Base-by-base conservation (phyloP, 2,888 invertebrate species). In the Chaitophorus viminalis region DNA sequence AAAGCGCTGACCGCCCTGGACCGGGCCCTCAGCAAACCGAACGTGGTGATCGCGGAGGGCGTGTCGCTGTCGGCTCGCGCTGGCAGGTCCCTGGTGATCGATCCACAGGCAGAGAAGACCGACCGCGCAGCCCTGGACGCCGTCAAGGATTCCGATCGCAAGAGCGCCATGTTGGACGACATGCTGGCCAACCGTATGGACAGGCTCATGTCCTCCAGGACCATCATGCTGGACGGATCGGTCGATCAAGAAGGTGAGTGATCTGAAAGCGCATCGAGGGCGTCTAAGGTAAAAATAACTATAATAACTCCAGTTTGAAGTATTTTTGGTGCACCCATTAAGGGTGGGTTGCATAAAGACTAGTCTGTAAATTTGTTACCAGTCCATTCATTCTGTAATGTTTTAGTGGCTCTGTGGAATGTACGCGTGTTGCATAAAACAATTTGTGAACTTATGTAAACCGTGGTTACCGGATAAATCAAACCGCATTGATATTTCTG, bases 91-190 rank as follows among this genome's bases (percentile, higher is more conserved):
- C 33, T 85, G 39, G 11, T 29, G 14, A 29, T 82, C 88, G 72
- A 89, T 79, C 75, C 54, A 86, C 74, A 60, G 68, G n/a, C 89
- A 46, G 70, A 89, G 29, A 25, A 88, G 87, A 39, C 87, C 60
- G 39, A 89, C 68, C 79, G 89, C 70, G 85, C 89, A 83, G 77
- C 89, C 81, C 46, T 82, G 65, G 52, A 90, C 81, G 72, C 87
- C 1, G 36, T 60, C n/a, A 18, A 60, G 39, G 87, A 81, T 46
- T 18, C 79, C 25, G 79, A 81, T 60, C 14, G 8, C 4, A 84
- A 88, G 78, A 54, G 74, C 70, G 74, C 74, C 5, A 31, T 83
- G 78, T 29, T 88, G 36, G 79, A 88, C 77, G 83, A 88, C 29
- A 88, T 88, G 83, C 68, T 88, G 0, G 54, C 39, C 77, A 65